Evolutionary conservation across 2,888 invertebrate genomes (phyloP), one percentile per base, ranked within the genome.

Genomic region (Eubasilissa splendida): DNA sequence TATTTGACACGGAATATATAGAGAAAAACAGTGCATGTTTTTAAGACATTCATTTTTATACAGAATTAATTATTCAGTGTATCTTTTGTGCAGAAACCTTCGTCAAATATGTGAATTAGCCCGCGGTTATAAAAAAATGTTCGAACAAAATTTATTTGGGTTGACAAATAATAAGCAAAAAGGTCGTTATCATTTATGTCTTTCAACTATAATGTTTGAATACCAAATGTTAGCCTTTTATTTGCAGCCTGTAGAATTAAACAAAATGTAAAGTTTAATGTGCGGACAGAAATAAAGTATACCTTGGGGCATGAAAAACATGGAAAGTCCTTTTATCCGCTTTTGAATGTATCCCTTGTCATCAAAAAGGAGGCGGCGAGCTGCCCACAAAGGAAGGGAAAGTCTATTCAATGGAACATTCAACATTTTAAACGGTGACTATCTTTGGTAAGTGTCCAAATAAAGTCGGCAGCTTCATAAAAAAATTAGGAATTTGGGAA

Each of bases 261-360:
- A 42, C 42, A 42, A 42, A 42, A 42, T 42, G 42, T 42, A 11
- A 58, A 58, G 58, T n/a, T 58, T 58, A 58, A 58, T n/a, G n/a
- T 58, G 56, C 33, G 31, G 71, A 31, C 11, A 12, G 22, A 31
- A 33, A 54, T 56, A 31, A 65, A 76, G 65, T 65, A 31, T 76
- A 63, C 65, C 54, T 31, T 52, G 54, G 77, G 77, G 60, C 14
- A 78, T 31, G 71, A 71, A 78, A 70, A 78, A 78, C 77, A 78
- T 22, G 70, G 50, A 78, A 78, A 71, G 58, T 70, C 71, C 76
- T 31, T 65, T 53, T 65, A 60, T 60, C 11, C 63, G 65, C 54
- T 54, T 10, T 54, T 65, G 53, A 76, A 76, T 76, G 56, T 53
- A 76, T 65, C 63, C 65, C 65, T 12, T 76, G 76, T 76, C 65